phyloP scores from a whole-genome alignment of 2,888 invertebrate genomes.

The Megaustenia siamemsis region DNA sequence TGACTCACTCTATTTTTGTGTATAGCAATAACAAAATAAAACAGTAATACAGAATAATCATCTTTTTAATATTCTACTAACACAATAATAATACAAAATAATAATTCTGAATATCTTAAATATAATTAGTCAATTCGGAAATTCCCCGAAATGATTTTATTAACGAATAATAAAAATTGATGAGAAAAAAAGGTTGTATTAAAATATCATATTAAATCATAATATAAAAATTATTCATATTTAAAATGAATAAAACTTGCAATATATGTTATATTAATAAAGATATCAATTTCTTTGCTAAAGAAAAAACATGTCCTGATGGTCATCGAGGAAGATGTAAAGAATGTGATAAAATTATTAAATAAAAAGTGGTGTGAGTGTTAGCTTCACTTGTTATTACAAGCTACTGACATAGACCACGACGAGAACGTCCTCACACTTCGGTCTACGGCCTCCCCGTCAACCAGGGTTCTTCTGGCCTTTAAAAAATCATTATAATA shows the following conservation, averaged over 20 bases:
- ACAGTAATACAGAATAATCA: too few relatives aligned
- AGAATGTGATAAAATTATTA: background rate
- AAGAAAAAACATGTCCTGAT: conserved; percentile 23
- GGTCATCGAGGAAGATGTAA: conserved; percentile 2
- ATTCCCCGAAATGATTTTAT: too few relatives aligned
- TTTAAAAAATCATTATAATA: too few relatives aligned
- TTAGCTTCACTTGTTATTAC: conserved; percentile 1
- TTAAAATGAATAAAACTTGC: conserved; percentile 1
- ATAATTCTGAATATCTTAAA: too few relatives aligned
- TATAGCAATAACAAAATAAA: too few relatives aligned
- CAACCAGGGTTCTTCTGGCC: background rate
- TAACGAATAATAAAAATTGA: too few relatives aligned
- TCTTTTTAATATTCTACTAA: too few relatives aligned
- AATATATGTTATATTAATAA: conserved; percentile 18
- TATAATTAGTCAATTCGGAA: too few relatives aligned
- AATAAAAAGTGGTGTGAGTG: conserved; percentile 15
- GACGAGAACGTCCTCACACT: conserved; percentile 24
- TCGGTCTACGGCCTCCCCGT: background rate
- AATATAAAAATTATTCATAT: background rate
- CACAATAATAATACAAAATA: too few relatives aligned
- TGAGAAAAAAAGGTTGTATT: too few relatives aligned
- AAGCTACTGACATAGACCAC: conserved; percentile 22
- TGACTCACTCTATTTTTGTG: too few relatives aligned
- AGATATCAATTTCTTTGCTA: background rate
- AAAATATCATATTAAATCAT: too few relatives aligned